Base-by-base conservation (phyloP, 2,888 invertebrate species). In the Heterodera filipjevi region DNA sequence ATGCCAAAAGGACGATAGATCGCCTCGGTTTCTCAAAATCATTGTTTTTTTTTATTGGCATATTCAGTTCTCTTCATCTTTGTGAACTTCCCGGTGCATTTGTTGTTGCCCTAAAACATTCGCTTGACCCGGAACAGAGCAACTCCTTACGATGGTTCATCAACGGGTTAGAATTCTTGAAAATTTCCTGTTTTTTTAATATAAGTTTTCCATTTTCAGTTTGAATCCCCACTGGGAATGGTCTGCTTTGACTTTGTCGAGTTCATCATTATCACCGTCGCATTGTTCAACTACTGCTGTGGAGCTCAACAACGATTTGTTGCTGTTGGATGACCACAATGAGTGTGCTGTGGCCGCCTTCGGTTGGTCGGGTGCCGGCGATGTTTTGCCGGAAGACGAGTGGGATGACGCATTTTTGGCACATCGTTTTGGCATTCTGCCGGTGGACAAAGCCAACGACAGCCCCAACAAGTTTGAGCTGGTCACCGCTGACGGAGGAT, bases 1-100 rank as follows among this genome's bases (percentile, higher is more conserved):
- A n/a, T 59, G 59, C 59, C 59, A 59, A 59, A n/a, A n/a, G 44
- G 44, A 12, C 44, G 44, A 53, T 22, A 16, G 53, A 19, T 53
- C 53, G 22, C 53, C 53, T 14, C 53, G 53, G 53, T 53, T 53
- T 53, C n/a, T 14, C 53, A 53, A 53, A 19, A 8, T 22, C 5
- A 12, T 12, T 44, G 8, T 12, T 5, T 12, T 10, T 44, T 44
- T 5, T 27, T 73, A 6, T 27, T 6, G 10, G 1, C 12, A 8
- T 44, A 19, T 84, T 89, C 22, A 85, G 85, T 59, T 86, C 93
- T 0, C 89, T 97, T 10, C 97, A 97, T 90, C 90, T 98, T n/a
- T 98, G 97, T 90, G 97, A 98, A 91, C 96, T 96, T 0, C 98
- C 98, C 0, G 98, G 98, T 0, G 96, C 95, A 1, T 98, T 98